Conservation (phyloP, 2,888 invertebrate genomes). For the Trileptium ribeirensis region DNA sequence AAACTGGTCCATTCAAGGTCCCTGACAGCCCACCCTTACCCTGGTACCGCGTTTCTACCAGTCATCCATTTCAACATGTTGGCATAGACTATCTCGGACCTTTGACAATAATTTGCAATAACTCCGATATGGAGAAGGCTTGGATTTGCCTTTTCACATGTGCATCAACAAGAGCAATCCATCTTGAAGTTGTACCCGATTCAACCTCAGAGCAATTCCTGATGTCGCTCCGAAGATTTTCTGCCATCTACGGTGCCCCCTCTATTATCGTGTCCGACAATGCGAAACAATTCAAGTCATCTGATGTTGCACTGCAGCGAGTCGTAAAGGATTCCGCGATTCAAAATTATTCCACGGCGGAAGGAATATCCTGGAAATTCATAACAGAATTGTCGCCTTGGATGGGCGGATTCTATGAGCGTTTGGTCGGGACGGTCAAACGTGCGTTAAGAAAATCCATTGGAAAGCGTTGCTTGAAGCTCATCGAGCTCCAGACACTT, state of each 20-base stretch:
- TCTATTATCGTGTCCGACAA: slow-evolving; percentile 50
- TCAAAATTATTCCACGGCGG: neutral
- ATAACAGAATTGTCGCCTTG: neutral
- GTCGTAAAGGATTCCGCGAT: neutral
- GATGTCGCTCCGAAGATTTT: slow-evolving; percentile 45
- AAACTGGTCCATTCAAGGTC: neutral
- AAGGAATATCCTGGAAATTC: neutral
- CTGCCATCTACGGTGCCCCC: slow-evolving; percentile 46
- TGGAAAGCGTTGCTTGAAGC: neutral
- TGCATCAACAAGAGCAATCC: slow-evolving; percentile 49
- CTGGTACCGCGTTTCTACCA: neutral
- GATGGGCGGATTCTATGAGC: neutral
- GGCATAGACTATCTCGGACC: slow-evolving; percentile 52
- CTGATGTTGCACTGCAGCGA: neutral
- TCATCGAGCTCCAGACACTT: too few relatives aligned
- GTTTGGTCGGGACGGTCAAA: neutral
- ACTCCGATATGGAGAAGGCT: slow-evolving; percentile 36
- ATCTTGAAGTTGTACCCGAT: slow-evolving; percentile 49
- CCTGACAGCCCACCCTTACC: slow-evolving; percentile 5
- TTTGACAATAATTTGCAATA: too few relatives aligned
- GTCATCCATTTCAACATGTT: slow-evolving; percentile 27
- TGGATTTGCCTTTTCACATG: slow-evolving; percentile 52
- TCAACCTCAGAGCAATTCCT: slow-evolving; percentile 47
- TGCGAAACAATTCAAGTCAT: slow-evolving; percentile 51
- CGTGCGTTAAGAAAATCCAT: neutral